Conservation (phyloP, 2,888 invertebrate genomes). For the Acanthosoma haemorrhoidale region DNA sequence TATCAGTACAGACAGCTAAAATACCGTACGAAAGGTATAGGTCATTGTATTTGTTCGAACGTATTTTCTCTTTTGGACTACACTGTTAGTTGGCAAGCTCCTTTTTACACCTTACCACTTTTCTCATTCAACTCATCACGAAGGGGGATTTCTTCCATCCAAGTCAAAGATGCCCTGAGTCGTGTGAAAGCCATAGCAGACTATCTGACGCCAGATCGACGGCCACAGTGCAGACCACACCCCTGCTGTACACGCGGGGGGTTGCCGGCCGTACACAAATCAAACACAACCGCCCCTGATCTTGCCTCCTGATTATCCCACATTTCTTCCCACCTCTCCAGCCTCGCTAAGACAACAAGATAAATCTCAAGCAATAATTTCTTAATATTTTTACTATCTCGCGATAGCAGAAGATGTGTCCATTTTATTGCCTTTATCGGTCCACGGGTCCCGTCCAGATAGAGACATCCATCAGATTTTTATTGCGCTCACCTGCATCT, state of each 20-base stretch:
- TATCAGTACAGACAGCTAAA: no score
- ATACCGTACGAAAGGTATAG: no score
- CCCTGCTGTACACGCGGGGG: not conserved
- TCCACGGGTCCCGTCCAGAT: not conserved
- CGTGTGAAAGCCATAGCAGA: not conserved
- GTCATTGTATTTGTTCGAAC: no score
- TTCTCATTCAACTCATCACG: no score
- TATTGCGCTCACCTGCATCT: conserved; percentile 5
- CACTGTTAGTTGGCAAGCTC: no score
- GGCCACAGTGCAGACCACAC: not conserved
- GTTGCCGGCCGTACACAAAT: no score
- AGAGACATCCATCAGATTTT: conserved; percentile 25
- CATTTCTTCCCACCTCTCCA: no score
- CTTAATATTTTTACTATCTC: conserved; percentile 23
- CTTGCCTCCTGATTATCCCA: not conserved
- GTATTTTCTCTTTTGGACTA: no score
- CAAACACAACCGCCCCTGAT: not conserved
- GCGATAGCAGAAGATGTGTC: not conserved
- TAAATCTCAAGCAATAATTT: not conserved
- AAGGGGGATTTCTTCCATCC: no score
- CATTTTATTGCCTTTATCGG: conserved; percentile 24
- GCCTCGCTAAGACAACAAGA: not conserved
- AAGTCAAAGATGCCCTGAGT: no score
- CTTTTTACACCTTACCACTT: no score
- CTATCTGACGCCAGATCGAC: not conserved